Base-by-base conservation (phyloP, 2,797 vertebrate species). In the Toxotes lorentzi region DNA sequence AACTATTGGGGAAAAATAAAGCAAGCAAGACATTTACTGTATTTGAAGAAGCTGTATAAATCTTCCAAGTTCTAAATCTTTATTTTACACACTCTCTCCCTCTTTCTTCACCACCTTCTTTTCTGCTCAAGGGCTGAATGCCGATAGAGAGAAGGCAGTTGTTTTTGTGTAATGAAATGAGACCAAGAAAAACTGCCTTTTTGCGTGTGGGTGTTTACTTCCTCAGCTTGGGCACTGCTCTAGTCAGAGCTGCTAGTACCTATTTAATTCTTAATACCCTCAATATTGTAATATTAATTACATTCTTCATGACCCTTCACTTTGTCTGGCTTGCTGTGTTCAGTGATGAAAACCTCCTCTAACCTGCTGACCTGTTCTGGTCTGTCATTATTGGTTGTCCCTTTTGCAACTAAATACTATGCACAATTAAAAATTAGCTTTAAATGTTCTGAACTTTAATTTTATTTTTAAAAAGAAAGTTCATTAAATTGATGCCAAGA, bases 11-110 rank as follows among this genome's bases (percentile, higher is more conserved):
- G 73, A 45, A 80, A 89, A 83, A 92, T 87, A 93, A 93, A 94
- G 87, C 86, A 53, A 79, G 78, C 59, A 51, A 81, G 91, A 91
- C 92, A 86, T 94, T 93, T 93, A 93, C 92, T 94, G 92, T 94
- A 93, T 88, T 91, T 90, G 88, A 89, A 92, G 86, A 92, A 79
- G 84, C 84, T 81, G 66, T 84, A 91, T 94, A 93, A 95, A 94
- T 95, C 90, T 83, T 82, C 89, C 73, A 75, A 59, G 82, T 88
- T 88, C 86, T 93, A 92, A 93, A 93, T 92, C 93, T 92, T 92
- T 87, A 88, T 89, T 92, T 93, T 89, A 90, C 70, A 84, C 70
- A 48, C 88, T 86, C 70, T 73, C 83, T 74, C 76, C 47, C 30
- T 77, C 64, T 60, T 82, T 88, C 82, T 81, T 71, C 76, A 66